These are phyloP conservation scores for Mechanitis mazaeus DNA, from an alignment of 2,888 invertebrate species.

Conservation along the genomic window DNA sequence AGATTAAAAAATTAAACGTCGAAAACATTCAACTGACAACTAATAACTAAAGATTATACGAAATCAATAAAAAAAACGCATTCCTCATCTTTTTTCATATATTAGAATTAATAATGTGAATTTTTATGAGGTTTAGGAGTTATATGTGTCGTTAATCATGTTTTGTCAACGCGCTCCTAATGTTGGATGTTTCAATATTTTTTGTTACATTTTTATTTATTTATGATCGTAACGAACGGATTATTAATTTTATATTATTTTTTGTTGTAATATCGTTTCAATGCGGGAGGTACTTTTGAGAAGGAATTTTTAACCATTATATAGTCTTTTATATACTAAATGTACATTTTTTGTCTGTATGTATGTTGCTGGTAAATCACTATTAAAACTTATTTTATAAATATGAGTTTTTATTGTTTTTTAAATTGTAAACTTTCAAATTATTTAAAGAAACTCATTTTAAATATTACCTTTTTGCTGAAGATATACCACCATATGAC, in stretches of 20 bases:
- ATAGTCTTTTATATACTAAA: too few species aligned
- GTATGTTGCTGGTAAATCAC: too few species aligned
- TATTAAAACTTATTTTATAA: too few species aligned
- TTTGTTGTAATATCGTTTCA: background rate
- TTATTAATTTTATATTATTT: slow-evolving; percentile 10
- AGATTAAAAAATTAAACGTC: slow-evolving; percentile 24
- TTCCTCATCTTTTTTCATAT: slow-evolving; percentile 37
- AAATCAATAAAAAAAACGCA: slow-evolving; percentile 17
- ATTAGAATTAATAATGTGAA: slow-evolving; percentile 55
- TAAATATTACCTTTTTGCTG: too few species aligned
- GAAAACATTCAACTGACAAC: background rate
- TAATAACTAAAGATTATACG: background rate
- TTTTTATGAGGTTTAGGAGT: slow-evolving; percentile 49
- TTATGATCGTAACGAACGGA: slow-evolving; percentile 8
- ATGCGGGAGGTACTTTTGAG: background rate
- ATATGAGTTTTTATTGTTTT: too few species aligned
- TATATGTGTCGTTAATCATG: slow-evolving; percentile 55
- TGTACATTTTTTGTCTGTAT: too few species aligned
- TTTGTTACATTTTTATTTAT: slow-evolving; percentile 19
- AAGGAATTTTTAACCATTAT: too few species aligned
- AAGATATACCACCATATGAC: too few species aligned
- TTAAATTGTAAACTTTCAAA: too few species aligned
- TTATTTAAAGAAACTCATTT: too few species aligned
- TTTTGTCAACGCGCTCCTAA: slow-evolving; percentile 53
- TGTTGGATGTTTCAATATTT: slow-evolving; percentile 27